Base-by-base conservation (phyloP, 2,797 vertebrate species). In the Carapus acus region DNA sequence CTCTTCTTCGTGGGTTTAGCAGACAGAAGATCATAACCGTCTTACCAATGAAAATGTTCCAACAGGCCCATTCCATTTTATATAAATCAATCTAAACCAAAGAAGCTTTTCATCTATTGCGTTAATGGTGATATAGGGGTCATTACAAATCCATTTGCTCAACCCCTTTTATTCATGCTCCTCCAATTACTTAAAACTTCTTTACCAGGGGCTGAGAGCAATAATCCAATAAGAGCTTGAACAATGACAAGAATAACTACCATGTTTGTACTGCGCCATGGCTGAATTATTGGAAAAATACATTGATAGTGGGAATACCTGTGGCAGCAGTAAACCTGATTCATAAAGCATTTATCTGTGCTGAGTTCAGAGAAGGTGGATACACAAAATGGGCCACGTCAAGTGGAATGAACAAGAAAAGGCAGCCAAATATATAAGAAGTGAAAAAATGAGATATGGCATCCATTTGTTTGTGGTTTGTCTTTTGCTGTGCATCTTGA, bases 161-260 rank as follows among this genome's bases (percentile, higher is more conserved):
- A 67, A 43, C 6, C 4, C 8, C 52, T 41, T 54, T 11, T 17
- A 17, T 6, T 38, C 8, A 17, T 16, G 15, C 37, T 17, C 4
- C n/a, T 9, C 15, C 37, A 4, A 38, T 8, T 38, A 17, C 44
- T 56, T 23, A 47, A 65, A 50, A 41, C 21, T 14, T 29, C 12
- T 38, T 8, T 44, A 18, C 16, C 33, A 44, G 41, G 41, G 48
- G 21, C 39, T 69, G 46, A 41, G 44, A 62, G 48, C 21, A 49
- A 49, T n/a, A 29, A 27, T 58, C 34, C 34, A 50, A 49, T 20
- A 39, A 12, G 43, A 49, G 48, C 62, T 48, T 46, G 43, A 58
- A 60, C 21, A 66, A 31, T 18, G 19, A 20, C 17, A 55, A 52
- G 34, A 54, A 48, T 11, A 46, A 17, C 44, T 2, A 7, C 7